Base-by-base conservation (phyloP, 2,888 invertebrate genomes). In the Caenorhabditis imperialis region DNA sequence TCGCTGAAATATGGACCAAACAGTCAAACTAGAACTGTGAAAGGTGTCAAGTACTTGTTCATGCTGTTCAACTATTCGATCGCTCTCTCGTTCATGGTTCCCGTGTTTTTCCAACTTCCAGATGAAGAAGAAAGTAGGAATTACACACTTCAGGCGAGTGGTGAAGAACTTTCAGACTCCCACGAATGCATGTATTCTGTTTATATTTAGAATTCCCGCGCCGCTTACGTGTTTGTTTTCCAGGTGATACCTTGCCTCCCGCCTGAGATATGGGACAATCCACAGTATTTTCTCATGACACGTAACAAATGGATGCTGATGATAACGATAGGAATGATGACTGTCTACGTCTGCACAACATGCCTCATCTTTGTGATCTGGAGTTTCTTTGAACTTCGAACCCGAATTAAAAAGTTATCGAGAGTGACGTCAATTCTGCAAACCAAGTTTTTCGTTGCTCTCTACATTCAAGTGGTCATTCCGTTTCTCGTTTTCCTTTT, bases 1-100 rank as follows among this genome's bases (percentile, higher is more conserved):
- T 62, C 62, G 7, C 51, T 62, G 62, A 62, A 35, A 27, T 62
- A 44, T 18, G 62, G 62, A 25, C 62, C 62, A 2, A 53, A 53
- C 30, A 1, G 44, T 16, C 62, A 62, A 44, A 23, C 23, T 10
- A 37, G n/a, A 16, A 37, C 23, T 16, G 45, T 53, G 3, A 42
- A 20, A 14, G 23, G 16, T 10, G 18, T 30, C 1, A 30, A 53
- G 20, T 51, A 51, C 37, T 30, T 44, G 6, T 37, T 44, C 18
- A 23, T 62, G 14, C 14, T 37, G 1, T 10, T 44, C 14, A 62
- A 62, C 25, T 62, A 62, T 37, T 23, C 18, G 7, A 23, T 53
- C 14, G 53, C 53, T 2, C 35, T 62, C 37, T 23, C n/a, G 0
- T 62, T 45, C 20, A 51, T 62, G 62, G 20, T 62, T 16, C 62